Base-by-base conservation (phyloP, 2,113 vertebrate genomes). In the Pelusios castaneus region DNA sequence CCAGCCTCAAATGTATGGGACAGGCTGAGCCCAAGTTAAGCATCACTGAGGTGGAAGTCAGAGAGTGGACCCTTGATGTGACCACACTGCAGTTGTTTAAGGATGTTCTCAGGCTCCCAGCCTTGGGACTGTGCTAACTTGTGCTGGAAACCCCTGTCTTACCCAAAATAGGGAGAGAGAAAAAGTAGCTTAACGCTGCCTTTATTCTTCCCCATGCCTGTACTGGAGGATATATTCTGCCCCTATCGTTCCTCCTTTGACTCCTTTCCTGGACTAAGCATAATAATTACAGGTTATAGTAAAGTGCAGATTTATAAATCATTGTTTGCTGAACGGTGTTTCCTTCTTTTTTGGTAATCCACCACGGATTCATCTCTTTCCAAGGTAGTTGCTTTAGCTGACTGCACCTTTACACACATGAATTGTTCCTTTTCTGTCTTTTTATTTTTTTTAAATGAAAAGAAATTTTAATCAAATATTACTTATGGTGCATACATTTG, bases 381-480 rank as follows among this genome's bases (percentile, higher is more conserved):
- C 55, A 22, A 87, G 47, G 58, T 76, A 91, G 43, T 80, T 94
- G 21, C 84, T 73, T 89, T 89, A 85, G 82, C 84, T 93, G 82
- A 94, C 80, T 41, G 58, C 55, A 84, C 88, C 88, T 73, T 34
- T 55, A 52, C 27, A 60, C 9, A 25, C 41, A n/a, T 94, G 94
- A 56, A 38, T 73, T 67, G 58, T 55, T 47, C 34, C 55, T 81
- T 75, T 54, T 76, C 73, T 76, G 25, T 8, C 4, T 70, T 70
- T 38, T 70, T 38, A 12, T 16, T 25, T 76, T 88, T 47, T 87
- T 47, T 0, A 34, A 87, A 73, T 52, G 25, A 91, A 43, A 49
- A 24, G 21, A 86, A 58, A 38, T 85, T 79, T 41, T 84, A 41
- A 91, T 90, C 87, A 94, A 82, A 22, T 41, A 84, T 86, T 67